Conservation (phyloP, 1,140 invertebrate species). For the Metaphire vulgaris region DNA sequence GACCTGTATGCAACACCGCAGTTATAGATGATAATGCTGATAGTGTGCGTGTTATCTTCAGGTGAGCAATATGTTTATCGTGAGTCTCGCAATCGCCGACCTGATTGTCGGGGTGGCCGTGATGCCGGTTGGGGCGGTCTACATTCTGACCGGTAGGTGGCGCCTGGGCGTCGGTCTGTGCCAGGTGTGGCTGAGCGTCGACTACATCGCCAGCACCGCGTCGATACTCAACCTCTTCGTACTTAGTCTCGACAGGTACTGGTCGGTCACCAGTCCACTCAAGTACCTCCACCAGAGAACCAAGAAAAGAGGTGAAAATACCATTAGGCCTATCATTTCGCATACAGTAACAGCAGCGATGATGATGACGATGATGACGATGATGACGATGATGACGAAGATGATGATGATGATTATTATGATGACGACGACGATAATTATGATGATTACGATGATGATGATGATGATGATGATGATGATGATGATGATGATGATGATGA, state of each 20-base stretch:
- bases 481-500: constrained; percentile 15
- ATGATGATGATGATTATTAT: constrained; percentile 14
- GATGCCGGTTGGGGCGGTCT: background rate
- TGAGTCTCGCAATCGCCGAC: background rate
- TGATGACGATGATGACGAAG: constrained; percentile 14
- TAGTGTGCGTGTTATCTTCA: too few species aligned
- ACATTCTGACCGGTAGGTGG: background rate
- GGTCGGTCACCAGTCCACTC: constrained; percentile 59
- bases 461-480: constrained; percentile 17
- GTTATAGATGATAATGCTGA: too few species aligned
- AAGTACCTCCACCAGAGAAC: constrained; percentile 59
- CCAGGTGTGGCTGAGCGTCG: constrained; percentile 38
- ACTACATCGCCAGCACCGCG: constrained; percentile 62
- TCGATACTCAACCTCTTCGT: constrained; percentile 62
- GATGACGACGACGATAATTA: constrained; percentile 11
- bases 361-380: constrained; percentile 9
- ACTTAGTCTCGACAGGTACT: constrained; percentile 49
- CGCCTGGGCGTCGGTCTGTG: background rate
- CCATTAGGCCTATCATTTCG: too few species aligned
- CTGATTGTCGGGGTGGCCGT: background rate
- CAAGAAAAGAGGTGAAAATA: constrained; percentile 54
- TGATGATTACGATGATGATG: constrained; percentile 12
- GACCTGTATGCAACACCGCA: too few species aligned
- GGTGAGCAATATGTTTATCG: background rate
- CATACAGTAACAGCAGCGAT: background rate